Conservation (phyloP, 2,888 invertebrate genomes). For the Melanostoma mellinum region DNA sequence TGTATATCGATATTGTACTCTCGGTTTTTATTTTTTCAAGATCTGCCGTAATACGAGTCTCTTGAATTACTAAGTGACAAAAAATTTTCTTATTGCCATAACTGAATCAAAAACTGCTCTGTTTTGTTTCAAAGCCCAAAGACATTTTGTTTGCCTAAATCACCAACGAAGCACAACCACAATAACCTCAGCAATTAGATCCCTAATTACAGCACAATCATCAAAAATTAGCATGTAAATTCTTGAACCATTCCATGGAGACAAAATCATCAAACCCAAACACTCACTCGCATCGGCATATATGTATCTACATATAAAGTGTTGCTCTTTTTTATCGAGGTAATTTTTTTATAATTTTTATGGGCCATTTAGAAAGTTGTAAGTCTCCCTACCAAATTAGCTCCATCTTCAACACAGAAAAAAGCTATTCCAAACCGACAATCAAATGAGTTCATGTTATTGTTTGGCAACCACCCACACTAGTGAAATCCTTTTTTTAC, state of each 20-base stretch:
- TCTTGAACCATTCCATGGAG: neutral
- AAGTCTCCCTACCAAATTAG: conserved; percentile 67
- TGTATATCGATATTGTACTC: too few species aligned
- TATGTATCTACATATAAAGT: neutral
- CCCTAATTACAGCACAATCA: conserved; percentile 40
- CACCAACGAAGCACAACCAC: conserved; percentile 22
- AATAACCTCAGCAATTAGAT: conserved; percentile 51
- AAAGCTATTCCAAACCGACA: conserved; percentile 46
- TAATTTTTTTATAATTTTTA: conserved; percentile 78
- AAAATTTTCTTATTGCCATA: too few species aligned
- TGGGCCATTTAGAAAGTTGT: conserved; percentile 78
- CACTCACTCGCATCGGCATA: neutral
- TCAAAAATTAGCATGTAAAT: conserved; percentile 44
- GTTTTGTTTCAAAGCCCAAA: too few species aligned
- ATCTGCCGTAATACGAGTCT: too few species aligned
- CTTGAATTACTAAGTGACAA: too few species aligned
- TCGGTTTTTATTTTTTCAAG: too few species aligned
- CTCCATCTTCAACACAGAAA: conserved; percentile 22
- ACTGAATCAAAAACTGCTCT: too few species aligned
- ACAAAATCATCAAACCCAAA: conserved; percentile 16
- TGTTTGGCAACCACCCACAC: conserved; percentile 49
- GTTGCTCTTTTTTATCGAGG: conserved; percentile 10
- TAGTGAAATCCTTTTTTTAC: conserved; percentile 24
- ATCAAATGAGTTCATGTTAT: conserved; percentile 64
- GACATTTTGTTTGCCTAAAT: too few species aligned